These are phyloP conservation scores for Thaumatotibia leucotreta DNA, from an alignment of 1,140 invertebrate genomes.

Conservation along the genomic window DNA sequence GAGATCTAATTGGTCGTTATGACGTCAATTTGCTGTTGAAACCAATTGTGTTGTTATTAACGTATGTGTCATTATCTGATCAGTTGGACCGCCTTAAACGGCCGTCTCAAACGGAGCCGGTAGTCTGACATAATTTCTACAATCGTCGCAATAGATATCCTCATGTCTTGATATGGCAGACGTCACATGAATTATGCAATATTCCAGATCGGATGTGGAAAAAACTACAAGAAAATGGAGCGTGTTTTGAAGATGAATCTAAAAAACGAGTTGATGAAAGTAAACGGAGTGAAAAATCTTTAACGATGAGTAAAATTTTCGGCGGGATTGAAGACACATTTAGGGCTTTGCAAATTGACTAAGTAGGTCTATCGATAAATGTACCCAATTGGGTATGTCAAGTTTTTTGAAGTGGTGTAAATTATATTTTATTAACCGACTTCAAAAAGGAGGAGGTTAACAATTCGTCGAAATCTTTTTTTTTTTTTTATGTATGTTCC, in stretches of 20 bases:
- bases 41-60: not conserved
- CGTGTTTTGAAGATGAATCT: constrained; percentile 77
- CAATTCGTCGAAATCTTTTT: too few species aligned
- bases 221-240: constrained; percentile 70
- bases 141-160: too few species aligned
- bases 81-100: not conserved
- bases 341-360: constrained; percentile 83
- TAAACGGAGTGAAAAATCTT: constrained; percentile 79
- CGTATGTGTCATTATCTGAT: not conserved
- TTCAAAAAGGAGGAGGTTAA: too few species aligned
- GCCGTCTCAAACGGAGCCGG: not conserved
- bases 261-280: constrained; percentile 78
- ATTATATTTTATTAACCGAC: too few species aligned
- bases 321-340: constrained; percentile 81
- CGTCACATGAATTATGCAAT: constrained; percentile 13
- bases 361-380: too few species aligned
- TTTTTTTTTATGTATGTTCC: too few species aligned
- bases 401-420: too few species aligned
- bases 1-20: constrained; percentile 21
- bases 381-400: too few species aligned
- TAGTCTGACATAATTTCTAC: too few species aligned
- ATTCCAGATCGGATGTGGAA: constrained; percentile 61
- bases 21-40: not conserved
- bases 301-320: constrained; percentile 78
- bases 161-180: too few species aligned